Evolutionary conservation across 2,113 vertebrate species (phyloP).

Genomic region (Melanotaenia duboulayi): DNA sequence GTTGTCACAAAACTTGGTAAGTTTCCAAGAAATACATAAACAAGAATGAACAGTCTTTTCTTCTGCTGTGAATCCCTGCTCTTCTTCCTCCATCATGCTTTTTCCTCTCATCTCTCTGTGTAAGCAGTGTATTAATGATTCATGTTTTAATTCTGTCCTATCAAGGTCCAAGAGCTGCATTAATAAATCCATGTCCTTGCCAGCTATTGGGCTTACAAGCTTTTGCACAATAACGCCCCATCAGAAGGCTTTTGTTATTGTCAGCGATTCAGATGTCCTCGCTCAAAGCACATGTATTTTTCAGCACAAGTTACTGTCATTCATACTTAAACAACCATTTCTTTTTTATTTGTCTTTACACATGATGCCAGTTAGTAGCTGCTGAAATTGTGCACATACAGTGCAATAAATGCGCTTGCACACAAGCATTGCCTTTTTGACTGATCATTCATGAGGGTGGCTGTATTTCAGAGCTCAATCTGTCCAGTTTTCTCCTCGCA

Average conservation of each 20-base stretch:
- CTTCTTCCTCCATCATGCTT: conserved; percentile 9
- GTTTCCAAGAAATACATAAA: conserved; percentile 1
- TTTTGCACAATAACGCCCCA: neutral
- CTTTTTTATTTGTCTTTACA: neutral
- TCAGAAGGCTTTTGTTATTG: conserved; percentile 22
- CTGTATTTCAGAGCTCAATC: neutral
- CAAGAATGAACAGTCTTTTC: neutral
- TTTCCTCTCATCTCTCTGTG: conserved; percentile 26
- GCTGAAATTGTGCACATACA: neutral
- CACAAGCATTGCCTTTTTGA: neutral
- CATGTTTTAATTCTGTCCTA: conserved; percentile 67
- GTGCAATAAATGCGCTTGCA: neutral
- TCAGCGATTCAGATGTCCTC: conserved; percentile 1
- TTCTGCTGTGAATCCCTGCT: conserved; percentile 5
- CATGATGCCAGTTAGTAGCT: neutral
- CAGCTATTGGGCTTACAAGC: conserved; percentile 29
- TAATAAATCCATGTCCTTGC: conserved; percentile 62
- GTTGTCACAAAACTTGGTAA: conserved; percentile 12
- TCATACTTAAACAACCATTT: neutral
- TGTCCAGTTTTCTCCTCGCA: neutral
- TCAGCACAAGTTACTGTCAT: neutral
- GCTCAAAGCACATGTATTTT: conserved; percentile 20
- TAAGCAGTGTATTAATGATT: conserved; percentile 64
- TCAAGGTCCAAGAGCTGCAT: conserved; percentile 52
- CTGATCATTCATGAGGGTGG: neutral